Conservation (phyloP, 2,113 vertebrate genomes). For the Osmerus mordax region DNA sequence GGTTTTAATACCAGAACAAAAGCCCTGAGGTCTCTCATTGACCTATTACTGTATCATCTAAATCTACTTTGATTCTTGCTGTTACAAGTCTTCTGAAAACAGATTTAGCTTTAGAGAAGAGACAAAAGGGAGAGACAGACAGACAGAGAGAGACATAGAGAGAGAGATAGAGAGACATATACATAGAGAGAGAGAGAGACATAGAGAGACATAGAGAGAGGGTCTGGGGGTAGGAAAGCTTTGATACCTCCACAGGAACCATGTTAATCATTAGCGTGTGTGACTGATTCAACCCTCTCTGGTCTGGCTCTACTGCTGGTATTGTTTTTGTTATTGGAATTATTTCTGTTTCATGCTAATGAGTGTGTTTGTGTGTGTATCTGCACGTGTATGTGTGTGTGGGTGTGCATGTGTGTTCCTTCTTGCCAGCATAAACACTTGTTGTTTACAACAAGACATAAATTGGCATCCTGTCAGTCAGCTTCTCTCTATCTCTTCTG, state of each 20-base stretch:
- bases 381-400: slow-evolving; percentile 23
- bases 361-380: slow-evolving; percentile 13
- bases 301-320: slow-evolving; percentile 42
- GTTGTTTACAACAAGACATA: slow-evolving; percentile 70
- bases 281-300: slow-evolving; percentile 53
- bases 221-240: neutral
- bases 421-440: slow-evolving; percentile 70
- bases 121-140: no score
- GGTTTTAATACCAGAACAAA: no score
- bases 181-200: slow-evolving; percentile 6
- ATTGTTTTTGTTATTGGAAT: slow-evolving; percentile 57
- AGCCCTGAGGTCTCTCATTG: no score
- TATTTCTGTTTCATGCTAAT: slow-evolving; percentile 44
- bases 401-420: slow-evolving; percentile 48
- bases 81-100: no score
- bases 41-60: no score
- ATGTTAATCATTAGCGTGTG: slow-evolving; percentile 58
- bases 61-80: no score
- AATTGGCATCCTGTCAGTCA: slow-evolving; percentile 71
- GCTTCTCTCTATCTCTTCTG: slow-evolving; percentile 55
- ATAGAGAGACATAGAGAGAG: slow-evolving; percentile 9
- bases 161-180: neutral
- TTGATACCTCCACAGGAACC: slow-evolving; percentile 44
- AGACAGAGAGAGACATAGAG: neutral
- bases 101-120: no score